Evolutionary conservation across 2,888 invertebrate genomes (phyloP).

Genomic region (Ethmia dodecea): DNA sequence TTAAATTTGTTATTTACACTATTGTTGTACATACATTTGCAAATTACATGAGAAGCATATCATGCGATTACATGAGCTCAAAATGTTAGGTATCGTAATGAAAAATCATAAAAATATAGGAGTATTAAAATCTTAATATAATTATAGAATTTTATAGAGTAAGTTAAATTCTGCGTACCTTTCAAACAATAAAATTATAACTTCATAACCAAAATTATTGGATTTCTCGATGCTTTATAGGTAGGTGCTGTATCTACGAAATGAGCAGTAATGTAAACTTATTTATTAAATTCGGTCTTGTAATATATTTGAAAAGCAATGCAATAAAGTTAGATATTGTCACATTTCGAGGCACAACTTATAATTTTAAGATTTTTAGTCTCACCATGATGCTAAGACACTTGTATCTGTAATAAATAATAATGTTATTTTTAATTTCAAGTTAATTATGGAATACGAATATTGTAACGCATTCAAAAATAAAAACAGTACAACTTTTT

Average conservation of each 20-base stretch:
- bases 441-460: constrained; percentile 37
- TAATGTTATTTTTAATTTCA: constrained; percentile 37
- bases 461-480: constrained; percentile 59
- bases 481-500: constrained; percentile 52
- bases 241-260: background rate
- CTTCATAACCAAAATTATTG: background rate
- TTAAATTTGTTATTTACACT: constrained; percentile 54
- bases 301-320: constrained; percentile 23
- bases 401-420: constrained; percentile 33
- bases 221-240: constrained; percentile 1
- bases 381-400: constrained; percentile 53
- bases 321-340: constrained; percentile 28
- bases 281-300: constrained; percentile 13
- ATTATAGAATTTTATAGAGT: constrained; percentile 13
- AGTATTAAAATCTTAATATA: constrained; percentile 29
- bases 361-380: constrained; percentile 41
- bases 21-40: constrained; percentile 47
- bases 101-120: constrained; percentile 30
- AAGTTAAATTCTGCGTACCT: constrained; percentile 13
- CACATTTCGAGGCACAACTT: constrained; percentile 51
- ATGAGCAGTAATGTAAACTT: constrained; percentile 3
- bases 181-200: constrained; percentile 7
- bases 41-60: constrained; percentile 47
- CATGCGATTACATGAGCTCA: constrained; percentile 54
- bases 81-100: constrained; percentile 39